phyloP scores from a whole-genome alignment of 2,797 vertebrate genomes.

The Pteronotus mesoamericanus region DNA sequence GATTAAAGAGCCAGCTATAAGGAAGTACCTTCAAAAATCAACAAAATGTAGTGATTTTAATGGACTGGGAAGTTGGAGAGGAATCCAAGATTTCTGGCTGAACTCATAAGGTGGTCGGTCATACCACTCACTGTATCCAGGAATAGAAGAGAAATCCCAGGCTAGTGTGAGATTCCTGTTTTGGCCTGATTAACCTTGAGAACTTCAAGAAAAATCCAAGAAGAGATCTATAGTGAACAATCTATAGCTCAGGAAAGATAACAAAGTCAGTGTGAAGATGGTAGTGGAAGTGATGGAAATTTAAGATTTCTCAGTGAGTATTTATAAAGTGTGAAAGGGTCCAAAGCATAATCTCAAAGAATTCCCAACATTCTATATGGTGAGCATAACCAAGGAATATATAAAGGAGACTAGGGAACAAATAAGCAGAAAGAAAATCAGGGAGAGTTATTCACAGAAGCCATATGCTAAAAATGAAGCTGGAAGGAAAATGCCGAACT shows the following conservation, averaged over 20 bases:
- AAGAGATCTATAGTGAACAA: background rate
- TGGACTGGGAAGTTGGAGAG: background rate
- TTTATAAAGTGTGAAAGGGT: background rate
- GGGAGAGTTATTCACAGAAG: background rate
- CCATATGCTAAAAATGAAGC: background rate
- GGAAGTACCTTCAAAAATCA: background rate
- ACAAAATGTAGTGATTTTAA: background rate
- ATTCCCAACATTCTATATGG: background rate
- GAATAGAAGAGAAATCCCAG: background rate
- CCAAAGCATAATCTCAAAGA: background rate
- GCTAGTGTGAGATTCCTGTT: background rate
- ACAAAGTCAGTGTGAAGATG: background rate
- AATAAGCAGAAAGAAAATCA: background rate
- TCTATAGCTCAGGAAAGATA: background rate
- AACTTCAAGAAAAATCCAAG: background rate
- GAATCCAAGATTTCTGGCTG: background rate
- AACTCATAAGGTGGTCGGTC: background rate
- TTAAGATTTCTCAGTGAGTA: background rate
- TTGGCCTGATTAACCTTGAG: background rate
- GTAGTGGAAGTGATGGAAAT: background rate
- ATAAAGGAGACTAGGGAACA: background rate
- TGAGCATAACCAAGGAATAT: background rate
- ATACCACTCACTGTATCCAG: background rate
- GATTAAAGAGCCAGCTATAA: background rate
- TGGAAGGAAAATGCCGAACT: background rate